These are phyloP conservation scores for Leiothrix lutea DNA, from an alignment of 2,113 vertebrate genomes.

Conservation along the genomic window DNA sequence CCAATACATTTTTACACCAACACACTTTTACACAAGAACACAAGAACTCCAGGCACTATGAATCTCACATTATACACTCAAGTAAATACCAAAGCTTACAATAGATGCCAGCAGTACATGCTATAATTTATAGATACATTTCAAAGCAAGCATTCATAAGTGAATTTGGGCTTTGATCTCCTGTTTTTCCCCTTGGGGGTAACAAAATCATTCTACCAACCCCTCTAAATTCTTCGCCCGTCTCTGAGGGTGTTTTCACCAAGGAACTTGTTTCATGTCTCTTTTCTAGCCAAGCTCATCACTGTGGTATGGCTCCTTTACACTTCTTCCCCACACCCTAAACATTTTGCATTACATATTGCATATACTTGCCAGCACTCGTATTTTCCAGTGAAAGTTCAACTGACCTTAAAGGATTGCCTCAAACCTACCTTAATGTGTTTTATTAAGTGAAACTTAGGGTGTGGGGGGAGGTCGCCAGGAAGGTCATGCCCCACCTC, in stretches of 20 bases:
- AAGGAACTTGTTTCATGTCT: conserved; percentile 51
- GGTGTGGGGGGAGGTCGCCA: background rate
- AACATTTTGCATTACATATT: conserved; percentile 61
- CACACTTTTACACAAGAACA: background rate
- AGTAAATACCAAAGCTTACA: conserved; percentile 50
- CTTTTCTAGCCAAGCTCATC: conserved; percentile 62
- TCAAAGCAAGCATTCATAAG: conserved; percentile 61
- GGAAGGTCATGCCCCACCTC: conserved; percentile 36
- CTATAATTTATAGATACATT: conserved; percentile 64
- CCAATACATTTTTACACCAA: background rate
- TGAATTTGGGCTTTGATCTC: conserved; percentile 63
- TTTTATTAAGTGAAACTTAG: conserved; percentile 48
- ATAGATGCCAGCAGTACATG: conserved; percentile 45
- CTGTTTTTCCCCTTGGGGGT: conserved; percentile 54
- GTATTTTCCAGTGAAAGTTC: conserved; percentile 61
- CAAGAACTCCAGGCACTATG: background rate
- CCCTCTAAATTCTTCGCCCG: conserved; percentile 24
- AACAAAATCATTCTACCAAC: conserved; percentile 58
- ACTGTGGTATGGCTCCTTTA: conserved; percentile 58
- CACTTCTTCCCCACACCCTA: conserved; percentile 57
- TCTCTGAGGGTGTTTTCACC: conserved; percentile 52
- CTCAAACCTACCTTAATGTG: conserved; percentile 40
- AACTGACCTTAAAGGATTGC: conserved; percentile 62
- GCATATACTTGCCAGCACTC: conserved; percentile 59
- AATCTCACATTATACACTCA: background rate